Conservation (phyloP, 2,888 invertebrate genomes). For the Caradrina kadenii region DNA sequence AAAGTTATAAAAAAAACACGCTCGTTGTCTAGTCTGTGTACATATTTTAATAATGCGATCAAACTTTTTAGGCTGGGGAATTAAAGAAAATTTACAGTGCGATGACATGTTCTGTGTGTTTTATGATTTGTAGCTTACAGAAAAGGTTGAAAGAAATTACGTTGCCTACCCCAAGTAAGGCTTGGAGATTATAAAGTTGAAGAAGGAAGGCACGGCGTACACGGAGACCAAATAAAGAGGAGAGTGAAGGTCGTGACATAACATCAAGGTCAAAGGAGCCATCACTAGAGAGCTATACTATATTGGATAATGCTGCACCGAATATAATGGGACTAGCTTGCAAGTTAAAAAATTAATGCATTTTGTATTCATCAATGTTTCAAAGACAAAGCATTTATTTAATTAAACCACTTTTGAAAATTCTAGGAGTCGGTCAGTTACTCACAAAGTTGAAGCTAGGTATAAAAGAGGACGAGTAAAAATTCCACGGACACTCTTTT, state of each 20-base stretch:
- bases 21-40: conserved; percentile 49
- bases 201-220: neutral
- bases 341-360: neutral
- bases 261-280: too few species aligned
- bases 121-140: neutral
- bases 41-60: conserved; percentile 49
- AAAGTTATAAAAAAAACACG: conserved; percentile 52
- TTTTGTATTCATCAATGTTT: neutral
- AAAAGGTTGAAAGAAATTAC: neutral
- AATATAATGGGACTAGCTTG: neutral
- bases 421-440: too few species aligned
- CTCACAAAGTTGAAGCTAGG: too few species aligned
- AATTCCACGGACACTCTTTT: too few species aligned
- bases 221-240: neutral
- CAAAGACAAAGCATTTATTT: too few species aligned
- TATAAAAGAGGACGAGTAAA: too few species aligned
- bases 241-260: neutral
- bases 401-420: too few species aligned
- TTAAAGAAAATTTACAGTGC: conserved; percentile 10
- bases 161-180: too few species aligned
- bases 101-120: neutral
- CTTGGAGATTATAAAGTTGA: neutral
- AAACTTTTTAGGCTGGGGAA: conserved; percentile 49
- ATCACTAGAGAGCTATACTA: too few species aligned
- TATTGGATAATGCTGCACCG: neutral